Evolutionary conservation across 1,140 invertebrate genomes (phyloP).

Genomic region (Homarus americanus): DNA sequence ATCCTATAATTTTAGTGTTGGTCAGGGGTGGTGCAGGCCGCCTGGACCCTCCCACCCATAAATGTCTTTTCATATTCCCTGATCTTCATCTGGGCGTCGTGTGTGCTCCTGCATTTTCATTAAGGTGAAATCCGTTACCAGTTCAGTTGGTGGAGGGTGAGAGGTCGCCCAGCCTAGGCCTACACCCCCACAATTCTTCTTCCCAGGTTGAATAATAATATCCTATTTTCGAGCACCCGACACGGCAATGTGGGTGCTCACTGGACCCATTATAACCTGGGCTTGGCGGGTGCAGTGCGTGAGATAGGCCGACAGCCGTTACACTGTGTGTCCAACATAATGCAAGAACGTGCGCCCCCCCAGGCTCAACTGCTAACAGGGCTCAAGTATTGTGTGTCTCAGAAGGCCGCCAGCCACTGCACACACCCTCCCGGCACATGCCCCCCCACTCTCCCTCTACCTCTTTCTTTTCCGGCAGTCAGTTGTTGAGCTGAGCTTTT

Average conservation of each 20-base stretch:
- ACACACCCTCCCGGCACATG: not conserved
- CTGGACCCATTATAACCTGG: not conserved
- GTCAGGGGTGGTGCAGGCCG: conserved; percentile 9
- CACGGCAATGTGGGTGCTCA: not conserved
- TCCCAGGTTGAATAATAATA: not conserved
- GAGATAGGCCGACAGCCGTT: not conserved
- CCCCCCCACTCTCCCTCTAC: not conserved
- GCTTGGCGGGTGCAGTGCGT: conserved; percentile 8
- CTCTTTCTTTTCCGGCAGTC: conserved; percentile 27
- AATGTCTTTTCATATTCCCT: conserved; percentile 22
- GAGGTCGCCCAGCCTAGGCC: not conserved
- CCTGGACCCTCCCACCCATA: not conserved
- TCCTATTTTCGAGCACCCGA: not conserved
- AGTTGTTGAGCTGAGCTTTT: conserved; percentile 27
- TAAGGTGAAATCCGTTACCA: not conserved
- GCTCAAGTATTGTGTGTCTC: not conserved
- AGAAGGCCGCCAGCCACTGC: conserved; percentile 7
- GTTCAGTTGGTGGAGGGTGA: not conserved
- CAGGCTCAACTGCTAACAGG: conserved; percentile 21
- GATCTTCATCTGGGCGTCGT: conserved; percentile 21
- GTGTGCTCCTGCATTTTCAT: conserved; percentile 29
- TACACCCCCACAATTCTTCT: not conserved
- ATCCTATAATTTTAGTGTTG: conserved; percentile 26
- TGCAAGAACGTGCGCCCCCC: conserved; percentile 32
- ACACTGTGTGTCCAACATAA: not conserved